These are phyloP conservation scores for Stichodactyla helianthus DNA, from an alignment of 64 coral and sea anemone species.

Conservation along the genomic window DNA sequence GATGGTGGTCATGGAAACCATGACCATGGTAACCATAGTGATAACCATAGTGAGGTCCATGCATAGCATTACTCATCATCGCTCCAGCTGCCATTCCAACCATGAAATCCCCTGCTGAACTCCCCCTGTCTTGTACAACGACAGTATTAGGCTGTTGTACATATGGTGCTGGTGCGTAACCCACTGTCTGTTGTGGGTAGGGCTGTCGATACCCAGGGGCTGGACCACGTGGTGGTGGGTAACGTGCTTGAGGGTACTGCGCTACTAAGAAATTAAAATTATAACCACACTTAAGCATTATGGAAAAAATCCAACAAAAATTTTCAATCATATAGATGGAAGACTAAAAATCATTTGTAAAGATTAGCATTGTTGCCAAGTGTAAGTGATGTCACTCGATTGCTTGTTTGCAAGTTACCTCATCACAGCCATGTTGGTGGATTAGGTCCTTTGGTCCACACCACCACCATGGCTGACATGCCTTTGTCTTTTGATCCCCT, in stretches of 20 bases:
- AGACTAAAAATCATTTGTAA: too few species aligned
- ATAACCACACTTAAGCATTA: background rate
- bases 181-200: slow-evolving; percentile 3
- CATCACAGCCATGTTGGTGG: too few species aligned
- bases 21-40: slow-evolving; percentile 24
- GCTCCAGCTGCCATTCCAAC: slow-evolving; percentile 62
- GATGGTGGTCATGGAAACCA: slow-evolving; percentile 11
- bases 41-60: slow-evolving; percentile 40
- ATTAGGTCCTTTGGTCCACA: too few species aligned
- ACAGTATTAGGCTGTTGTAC: slow-evolving; percentile 50
- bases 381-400: too few species aligned
- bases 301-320: too few species aligned
- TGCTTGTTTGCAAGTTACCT: too few species aligned
- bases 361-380: too few species aligned
- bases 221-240: slow-evolving; percentile 3
- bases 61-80: slow-evolving; percentile 48
- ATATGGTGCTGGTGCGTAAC: background rate
- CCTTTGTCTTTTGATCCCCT: too few species aligned
- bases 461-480: too few species aligned
- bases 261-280: background rate
- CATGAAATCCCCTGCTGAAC: slow-evolving; percentile 23
- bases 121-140: slow-evolving; percentile 48
- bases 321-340: too few species aligned
- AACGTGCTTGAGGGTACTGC: background rate
- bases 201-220: slow-evolving; percentile 10